Base-by-base conservation (phyloP, 2,888 invertebrate species). In the Cerastis leucographa region DNA sequence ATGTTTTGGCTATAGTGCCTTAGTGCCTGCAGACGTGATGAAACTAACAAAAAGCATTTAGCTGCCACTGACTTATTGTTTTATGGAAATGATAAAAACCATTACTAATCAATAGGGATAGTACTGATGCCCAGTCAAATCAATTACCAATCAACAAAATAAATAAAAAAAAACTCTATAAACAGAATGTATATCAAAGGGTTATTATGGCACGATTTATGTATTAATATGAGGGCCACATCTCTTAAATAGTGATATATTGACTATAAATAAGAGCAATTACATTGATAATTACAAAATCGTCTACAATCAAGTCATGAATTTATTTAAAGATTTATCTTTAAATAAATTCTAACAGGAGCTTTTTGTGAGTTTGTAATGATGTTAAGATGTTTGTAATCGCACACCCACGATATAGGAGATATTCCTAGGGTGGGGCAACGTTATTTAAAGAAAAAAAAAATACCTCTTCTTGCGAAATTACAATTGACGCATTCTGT, bases 221-320 rank as follows among this genome's bases (percentile, higher is more conserved):
- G 7, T 70, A 62, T 61, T n/a, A 78, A 59, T 67, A 49, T 68
- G 73, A 80, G 74, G 82, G 82, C 42, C 85, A 71, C 51, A 69
- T 69, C 12, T 75, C 42, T 64, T 71, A 64, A 72, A 67, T 59
- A 62, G 76, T 81, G 76, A 85, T 85, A 85, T 85, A 85, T 85
- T 61, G 66, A 44, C 67, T 74, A 73, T 66, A 81, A 84, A 81
- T 81, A 75, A 81, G 46, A 66, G 64, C 70, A 74, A 81, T 78
- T 68, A 85, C 14, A 61, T 72, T 72, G 67, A 71, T 77, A 78
- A 85, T 84, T 75, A 75, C 64, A 62, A 74, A 80, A 76, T 74
- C 61, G 68, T 49, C 46, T n/a, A 82, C 82, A 74, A 42, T 46
- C 22, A 54, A 70, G 54, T 25, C 66, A n/a, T n/a, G n/a, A n/a